Evolutionary conservation across 2,888 invertebrate genomes (phyloP).

Genomic region (Diplolepis rosae): DNA sequence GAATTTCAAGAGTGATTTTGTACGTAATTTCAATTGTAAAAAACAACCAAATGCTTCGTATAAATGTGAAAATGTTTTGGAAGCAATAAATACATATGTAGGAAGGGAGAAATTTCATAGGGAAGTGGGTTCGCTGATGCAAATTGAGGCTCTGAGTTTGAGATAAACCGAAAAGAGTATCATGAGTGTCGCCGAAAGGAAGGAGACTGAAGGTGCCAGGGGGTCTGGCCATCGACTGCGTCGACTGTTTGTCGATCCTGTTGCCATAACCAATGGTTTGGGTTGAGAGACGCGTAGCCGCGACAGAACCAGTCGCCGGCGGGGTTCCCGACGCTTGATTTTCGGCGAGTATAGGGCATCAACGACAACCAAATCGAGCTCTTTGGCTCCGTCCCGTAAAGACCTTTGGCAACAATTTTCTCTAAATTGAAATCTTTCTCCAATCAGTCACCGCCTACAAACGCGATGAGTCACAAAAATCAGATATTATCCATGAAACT

Average conservation of each 20-base stretch:
- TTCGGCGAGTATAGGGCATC: constrained; percentile 13
- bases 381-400: constrained; percentile 33
- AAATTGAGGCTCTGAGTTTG: not conserved
- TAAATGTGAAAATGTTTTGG: too few relatives aligned
- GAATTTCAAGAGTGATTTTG: too few relatives aligned
- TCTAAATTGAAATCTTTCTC: constrained; percentile 36
- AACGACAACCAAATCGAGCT: constrained; percentile 37
- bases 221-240: constrained; percentile 54
- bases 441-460: constrained; percentile 14
- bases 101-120: not conserved
- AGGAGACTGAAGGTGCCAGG: constrained; percentile 49
- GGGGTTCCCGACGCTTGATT: constrained; percentile 13
- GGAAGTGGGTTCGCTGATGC: not conserved
- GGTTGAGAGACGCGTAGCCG: constrained; percentile 53
- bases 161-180: not conserved
- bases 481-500: too few relatives aligned
- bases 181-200: not conserved
- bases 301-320: constrained; percentile 33
- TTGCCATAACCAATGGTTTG: constrained; percentile 66
- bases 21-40: too few relatives aligned
- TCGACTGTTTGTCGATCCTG: constrained; percentile 60
- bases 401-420: constrained; percentile 34
- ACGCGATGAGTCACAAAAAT: not conserved
- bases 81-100: too few relatives aligned
- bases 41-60: too few relatives aligned